Conservation (phyloP, 2,113 vertebrate species). For the Anas platyrhynchos region DNA sequence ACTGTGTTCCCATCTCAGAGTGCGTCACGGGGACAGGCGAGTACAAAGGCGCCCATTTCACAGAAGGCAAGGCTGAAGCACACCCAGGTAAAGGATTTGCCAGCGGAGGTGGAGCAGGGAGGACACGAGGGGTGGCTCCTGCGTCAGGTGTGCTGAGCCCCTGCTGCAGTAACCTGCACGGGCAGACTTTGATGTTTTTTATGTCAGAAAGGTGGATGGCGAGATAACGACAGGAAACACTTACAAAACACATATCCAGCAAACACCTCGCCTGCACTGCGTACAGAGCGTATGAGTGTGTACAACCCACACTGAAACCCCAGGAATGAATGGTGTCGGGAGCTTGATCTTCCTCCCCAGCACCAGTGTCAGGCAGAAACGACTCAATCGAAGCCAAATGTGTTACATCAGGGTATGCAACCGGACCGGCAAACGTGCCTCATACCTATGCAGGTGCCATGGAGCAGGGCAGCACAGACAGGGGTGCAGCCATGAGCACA, state of each 20-base stretch:
- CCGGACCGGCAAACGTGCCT: rapidly evolving
- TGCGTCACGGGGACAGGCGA: not conserved
- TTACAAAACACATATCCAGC: not conserved
- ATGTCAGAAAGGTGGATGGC: not conserved
- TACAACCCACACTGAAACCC: not conserved
- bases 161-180: not conserved
- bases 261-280: not conserved
- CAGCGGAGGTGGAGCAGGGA: not conserved
- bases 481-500: not conserved
- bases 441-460: not conserved
- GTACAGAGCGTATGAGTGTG: not conserved
- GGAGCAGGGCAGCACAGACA: rapidly evolving
- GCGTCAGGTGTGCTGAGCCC: not conserved
- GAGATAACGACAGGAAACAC: not conserved
- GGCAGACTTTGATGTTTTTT: rapidly evolving
- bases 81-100: not conserved
- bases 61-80: not conserved
- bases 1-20: not conserved
- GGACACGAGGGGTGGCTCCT: not conserved
- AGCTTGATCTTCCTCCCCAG: not conserved
- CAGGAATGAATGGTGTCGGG: not conserved
- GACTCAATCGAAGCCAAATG: not conserved
- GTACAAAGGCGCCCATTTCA: not conserved
- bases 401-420: not conserved
- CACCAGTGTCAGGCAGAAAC: not conserved